These are phyloP conservation scores for Globodera rostochiensis DNA, from an alignment of 1,140 invertebrate genomes.

Conservation along the genomic window DNA sequence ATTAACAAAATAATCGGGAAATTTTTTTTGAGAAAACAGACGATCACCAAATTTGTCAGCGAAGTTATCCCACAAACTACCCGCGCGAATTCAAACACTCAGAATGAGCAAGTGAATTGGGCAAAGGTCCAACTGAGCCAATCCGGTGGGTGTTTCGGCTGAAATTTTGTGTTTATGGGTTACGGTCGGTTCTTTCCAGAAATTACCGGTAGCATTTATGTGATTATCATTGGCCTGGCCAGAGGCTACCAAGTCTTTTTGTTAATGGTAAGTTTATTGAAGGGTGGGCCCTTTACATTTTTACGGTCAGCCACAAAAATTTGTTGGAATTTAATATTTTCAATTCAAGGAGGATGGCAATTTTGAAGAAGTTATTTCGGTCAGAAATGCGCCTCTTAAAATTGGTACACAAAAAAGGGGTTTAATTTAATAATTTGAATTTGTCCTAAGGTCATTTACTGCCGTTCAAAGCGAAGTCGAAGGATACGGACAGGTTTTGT, in stretches of 20 bases:
- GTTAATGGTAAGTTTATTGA: slow-evolving; percentile 43
- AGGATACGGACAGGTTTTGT: slow-evolving; percentile 30
- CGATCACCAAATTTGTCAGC: slow-evolving; percentile 60
- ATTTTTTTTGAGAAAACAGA: neutral
- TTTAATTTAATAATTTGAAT: too few relatives aligned
- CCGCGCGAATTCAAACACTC: slow-evolving; percentile 23
- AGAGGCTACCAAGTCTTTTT: slow-evolving; percentile 63
- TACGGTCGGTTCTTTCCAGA: too few relatives aligned
- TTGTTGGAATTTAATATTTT: neutral
- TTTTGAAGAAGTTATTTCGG: slow-evolving; percentile 68
- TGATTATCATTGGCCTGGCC: slow-evolving; percentile 59
- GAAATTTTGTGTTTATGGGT: too few relatives aligned
- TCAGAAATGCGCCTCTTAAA: slow-evolving; percentile 67
- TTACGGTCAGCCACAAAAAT: neutral
- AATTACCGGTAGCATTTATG: slow-evolving; percentile 15
- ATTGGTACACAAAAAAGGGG: slow-evolving; percentile 21
- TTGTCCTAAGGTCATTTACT: slow-evolving; percentile 58
- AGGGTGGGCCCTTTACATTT: too few relatives aligned
- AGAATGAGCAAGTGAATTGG: slow-evolving; percentile 61
- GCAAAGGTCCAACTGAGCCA: slow-evolving; percentile 56
- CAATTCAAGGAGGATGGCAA: slow-evolving; percentile 66
- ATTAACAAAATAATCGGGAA: too few relatives aligned
- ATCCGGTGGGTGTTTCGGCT: slow-evolving; percentile 28
- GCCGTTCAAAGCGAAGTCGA: slow-evolving; percentile 48
- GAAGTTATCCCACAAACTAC: slow-evolving; percentile 56